Conservation (phyloP, 92 coral and sea anemone genomes). For the Galaxea fascicularis region DNA sequence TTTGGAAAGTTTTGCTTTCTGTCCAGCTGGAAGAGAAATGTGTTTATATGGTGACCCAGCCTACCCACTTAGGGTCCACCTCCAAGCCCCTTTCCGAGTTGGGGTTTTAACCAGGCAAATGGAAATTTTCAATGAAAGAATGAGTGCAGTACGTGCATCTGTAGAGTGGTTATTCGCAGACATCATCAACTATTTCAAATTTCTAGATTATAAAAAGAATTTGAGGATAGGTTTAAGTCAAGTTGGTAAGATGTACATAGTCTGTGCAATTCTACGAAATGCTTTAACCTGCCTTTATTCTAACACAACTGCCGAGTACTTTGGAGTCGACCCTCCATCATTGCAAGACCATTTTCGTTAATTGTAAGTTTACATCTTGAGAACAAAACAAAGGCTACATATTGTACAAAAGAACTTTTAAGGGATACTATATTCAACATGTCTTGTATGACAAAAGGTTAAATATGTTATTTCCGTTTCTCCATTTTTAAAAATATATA, state of each 20-base stretch:
- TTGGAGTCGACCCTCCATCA: constrained; percentile 50
- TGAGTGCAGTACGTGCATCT: constrained; percentile 40
- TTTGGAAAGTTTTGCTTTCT: constrained; percentile 42
- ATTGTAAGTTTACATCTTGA: constrained; percentile 19
- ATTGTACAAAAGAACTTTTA: constrained; percentile 13
- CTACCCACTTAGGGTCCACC: constrained; percentile 39
- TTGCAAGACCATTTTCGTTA: constrained; percentile 39
- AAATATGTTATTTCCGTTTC: background rate
- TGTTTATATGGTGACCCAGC: constrained; percentile 58
- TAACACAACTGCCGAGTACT: constrained; percentile 52
- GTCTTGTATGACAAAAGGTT: constrained; percentile 19
- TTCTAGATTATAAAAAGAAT: constrained; percentile 51
- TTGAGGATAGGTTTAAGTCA: constrained; percentile 42
- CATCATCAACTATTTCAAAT: constrained; percentile 47
- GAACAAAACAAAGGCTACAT: constrained; percentile 22
- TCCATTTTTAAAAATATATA: background rate
- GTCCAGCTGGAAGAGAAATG: constrained; percentile 51
- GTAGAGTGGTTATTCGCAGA: constrained; percentile 48
- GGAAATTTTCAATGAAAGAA: constrained; percentile 31
- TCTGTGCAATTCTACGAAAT: no score
- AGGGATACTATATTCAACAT: no score
- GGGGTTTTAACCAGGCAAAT: constrained; percentile 49
- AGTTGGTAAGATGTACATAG: no score
- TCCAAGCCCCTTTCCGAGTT: no score
- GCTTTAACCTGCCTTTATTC: constrained; percentile 53